Evolutionary conservation across 2,888 invertebrate genomes (phyloP), one percentile per base, ranked within the genome.

Genomic region (Opisthograptis luteolata): DNA sequence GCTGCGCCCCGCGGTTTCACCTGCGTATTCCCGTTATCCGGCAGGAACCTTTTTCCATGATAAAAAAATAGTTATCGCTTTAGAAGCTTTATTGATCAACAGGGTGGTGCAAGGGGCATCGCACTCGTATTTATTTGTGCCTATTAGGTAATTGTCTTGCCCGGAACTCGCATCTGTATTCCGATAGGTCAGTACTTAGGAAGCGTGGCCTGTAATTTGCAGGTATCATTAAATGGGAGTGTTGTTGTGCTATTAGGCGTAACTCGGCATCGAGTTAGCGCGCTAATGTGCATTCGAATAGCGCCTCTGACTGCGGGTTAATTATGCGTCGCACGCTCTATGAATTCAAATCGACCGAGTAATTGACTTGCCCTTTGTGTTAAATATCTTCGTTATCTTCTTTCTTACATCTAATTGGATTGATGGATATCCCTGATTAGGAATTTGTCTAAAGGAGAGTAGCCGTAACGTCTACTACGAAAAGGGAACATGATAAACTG

Each of bases 231-330:
- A 68, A 62, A 70, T 61, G 64, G 63, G 62, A 67, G 65, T 73
- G 70, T 72, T 77, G 79, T 76, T 74, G 71, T 73, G 66, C 71
- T 69, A 84, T 82, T 81, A 83, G 73, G 72, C 86, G 87, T 88
- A 87, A 84, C 87, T 86, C 79, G 81, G 86, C 84, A 86, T 84
- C 79, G 70, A 76, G 82, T 80, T 79, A 73, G 76, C 73, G 73
- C 73, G 81, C 80, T 87, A 87, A 87, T 83, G 79, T 81, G 80
- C 80, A 81, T 84, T 85, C 83, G 81, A 84, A 87, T 79, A 75
- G 76, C 77, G 72, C 76, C 76, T 71, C 73, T 70, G 75, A 75
- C 79, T 75, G 68, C 67, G 65, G 69, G 79, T 84, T 86, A 84
- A 86, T 87, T 85, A 85, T 81, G 80, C 80, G 76, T 73, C 80